Conservation (phyloP, 2,797 vertebrate genomes). For the Girardinus metallicus region DNA sequence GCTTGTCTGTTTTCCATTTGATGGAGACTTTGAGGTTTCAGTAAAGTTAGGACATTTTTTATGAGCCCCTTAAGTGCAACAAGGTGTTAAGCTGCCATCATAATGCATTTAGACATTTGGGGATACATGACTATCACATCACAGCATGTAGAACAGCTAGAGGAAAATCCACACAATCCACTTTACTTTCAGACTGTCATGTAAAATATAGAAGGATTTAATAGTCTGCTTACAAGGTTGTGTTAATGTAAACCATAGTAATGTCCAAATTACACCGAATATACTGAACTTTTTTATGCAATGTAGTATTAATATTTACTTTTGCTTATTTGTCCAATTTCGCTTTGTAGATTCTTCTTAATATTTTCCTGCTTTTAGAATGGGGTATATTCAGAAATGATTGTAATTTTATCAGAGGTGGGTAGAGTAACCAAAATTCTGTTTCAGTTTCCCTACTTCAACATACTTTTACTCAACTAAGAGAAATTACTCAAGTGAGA, state of each 20-base stretch:
- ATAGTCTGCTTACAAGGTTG: not conserved
- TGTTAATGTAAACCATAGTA: not conserved
- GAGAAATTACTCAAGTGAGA: no score
- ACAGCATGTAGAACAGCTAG: not conserved
- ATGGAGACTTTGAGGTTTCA: constrained; percentile 41
- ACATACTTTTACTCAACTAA: no score
- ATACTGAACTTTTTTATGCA: no score
- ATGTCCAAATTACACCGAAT: not conserved
- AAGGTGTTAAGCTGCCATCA: not conserved
- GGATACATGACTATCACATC: not conserved
- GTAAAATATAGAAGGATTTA: not conserved
- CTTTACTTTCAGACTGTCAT: not conserved
- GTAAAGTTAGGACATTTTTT: constrained; percentile 8
- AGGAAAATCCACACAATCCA: not conserved
- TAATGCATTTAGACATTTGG: not conserved
- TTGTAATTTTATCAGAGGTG: no score
- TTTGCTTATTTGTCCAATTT: not conserved
- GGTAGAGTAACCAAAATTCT: no score
- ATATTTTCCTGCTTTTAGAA: not conserved
- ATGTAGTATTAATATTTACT: not conserved
- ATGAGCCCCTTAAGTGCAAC: constrained; percentile 13
- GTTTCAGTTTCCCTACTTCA: no score
- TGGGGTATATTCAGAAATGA: no score
- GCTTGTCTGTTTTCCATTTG: constrained; percentile 39
- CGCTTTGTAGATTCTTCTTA: not conserved